Evolutionary conservation across 2,797 vertebrate genomes (phyloP), one percentile per base, ranked within the genome.

Genomic region (Phataginus tetradactyla): DNA sequence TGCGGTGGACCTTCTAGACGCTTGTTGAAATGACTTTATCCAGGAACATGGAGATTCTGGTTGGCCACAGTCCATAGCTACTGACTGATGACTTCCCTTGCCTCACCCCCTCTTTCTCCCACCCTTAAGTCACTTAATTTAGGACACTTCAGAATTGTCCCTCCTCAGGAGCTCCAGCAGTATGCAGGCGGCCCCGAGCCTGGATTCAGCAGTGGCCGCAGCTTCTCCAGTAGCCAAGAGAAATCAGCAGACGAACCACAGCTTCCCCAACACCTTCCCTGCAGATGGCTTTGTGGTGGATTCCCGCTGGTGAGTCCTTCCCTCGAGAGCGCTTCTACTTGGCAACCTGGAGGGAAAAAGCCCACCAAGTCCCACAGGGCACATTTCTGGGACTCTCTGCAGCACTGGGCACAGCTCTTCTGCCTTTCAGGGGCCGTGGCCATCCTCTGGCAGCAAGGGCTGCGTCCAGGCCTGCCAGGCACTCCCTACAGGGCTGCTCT

Each of bases 391-490:
- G 21, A 68, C 34, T 25, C 61, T 61, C 34, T 72, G 6, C 17
- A 32, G 15, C 14, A 2, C 21, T 27, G 7, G 18, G 0, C 4
- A 12, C 5, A 32, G 10, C 17, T 42, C 61, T 9, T 37, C 18
- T 69, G 21, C 25, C 12, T n/a, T 45, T 84, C 11, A 53, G 27
- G 12, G 8, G 2, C 4, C 5, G 11, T 3, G 25, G 7, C 27
- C 7, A 4, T 25, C 7, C 6, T 45, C 3, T 2, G 45, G 4
- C 32, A 49, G 23, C 0, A 57, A 27, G 14, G 15, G 14, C 27
- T 89, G 11, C 2, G 5, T 59, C 5, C 6, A 18, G 11, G 0
- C 27, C 15, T 2, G 1, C 4, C 1, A 34, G 23, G 9, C 3
- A 1, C 1, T 63, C 34, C 32, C 51, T 39, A 29, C 2, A 12